Base-by-base conservation (phyloP, 2,797 vertebrate species). In the Prionace glauca region DNA sequence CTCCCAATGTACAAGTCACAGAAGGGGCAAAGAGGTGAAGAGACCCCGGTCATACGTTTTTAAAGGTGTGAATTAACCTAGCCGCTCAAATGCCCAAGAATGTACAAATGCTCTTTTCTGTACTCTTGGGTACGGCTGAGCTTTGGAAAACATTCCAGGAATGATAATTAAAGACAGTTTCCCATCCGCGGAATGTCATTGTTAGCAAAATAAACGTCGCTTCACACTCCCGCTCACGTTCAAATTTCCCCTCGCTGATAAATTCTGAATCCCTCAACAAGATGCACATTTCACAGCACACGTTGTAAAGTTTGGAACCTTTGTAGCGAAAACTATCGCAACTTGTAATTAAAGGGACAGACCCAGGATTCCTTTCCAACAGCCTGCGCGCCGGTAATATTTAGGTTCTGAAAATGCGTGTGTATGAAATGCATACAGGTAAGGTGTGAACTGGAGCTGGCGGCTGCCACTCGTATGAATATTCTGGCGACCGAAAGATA, bases 101-200 rank as follows among this genome's bases (percentile, higher is more conserved):
- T 77, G 92, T 94, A 50, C 32, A 29, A 71, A 72, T 45, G 67
- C 7, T 20, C 86, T 72, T 69, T 56, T 72, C 20, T 41, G 67
- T 74, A 56, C 26, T 74, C 69, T 29, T 50, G 93, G 45, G 71
- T 95, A 45, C 26, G 29, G 69, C 5, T 29, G 69, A 94, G 41
- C 32, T 94, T 94, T 94, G 26, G 45, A 45, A 94, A 71, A 50
- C 93, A 94, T 94, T 74, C 45, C 69, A 94, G 45, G 71, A 94
- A 74, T 94, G 69, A 74, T 74, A 72, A 74, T 94, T 18, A 92
- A 91, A 67, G 7, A 67, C 36, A 22, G 20, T 69, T 69, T 92
- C 62, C 90, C 90, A 69, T 69, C 36, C 65, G 36, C n/a, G 62
- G n/a, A 92, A 92, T 92, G 62, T 69, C 18, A 24, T 69, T 92